Base-by-base conservation (phyloP, 2,797 vertebrate species). In the Macroramphosus scolopax region DNA sequence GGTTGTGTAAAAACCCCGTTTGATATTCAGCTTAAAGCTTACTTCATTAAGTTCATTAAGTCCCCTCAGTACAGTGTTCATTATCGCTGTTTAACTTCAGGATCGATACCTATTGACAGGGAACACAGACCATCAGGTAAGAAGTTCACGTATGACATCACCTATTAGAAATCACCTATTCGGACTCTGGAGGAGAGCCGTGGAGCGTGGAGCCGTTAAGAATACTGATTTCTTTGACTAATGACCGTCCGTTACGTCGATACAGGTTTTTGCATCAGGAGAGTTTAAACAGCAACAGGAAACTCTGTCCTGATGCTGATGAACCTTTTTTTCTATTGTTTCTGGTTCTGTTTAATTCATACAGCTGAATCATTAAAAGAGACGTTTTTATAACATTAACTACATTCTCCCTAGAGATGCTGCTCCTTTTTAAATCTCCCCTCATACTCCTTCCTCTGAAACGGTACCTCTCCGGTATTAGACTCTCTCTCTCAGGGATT, bases 401-500 rank as follows among this genome's bases (percentile, higher is more conserved):
- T n/a, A n/a, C n/a, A n/a, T 4, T 31, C n/a, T 45, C 65, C 18
- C 10, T 13, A 13, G 40, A 57, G 50, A 51, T 20, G 11, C 48
- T n/a, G 6, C 34, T 50, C 15, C 33, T n/a, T 60, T 50, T 64
- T 29, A 48, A 44, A 60, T 60, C 46, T 50, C 29, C 16, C 18
- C 17, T 72, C 53, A 45, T 20, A 26, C 39, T 75, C 43, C 63
- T 37, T 52, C 63, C 34, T 33, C 14, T 20, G 37, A 40, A 16
- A 32, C 10, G 44, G 12, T n/a, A 52, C 77, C 58, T 51, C 51
- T n/a, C 1, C 56, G 36, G 13, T 42, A 55, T 69, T n/a, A n/a
- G 20, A 54, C 41, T 16, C 42, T 3, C 2, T 57, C 57, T 50
- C 71, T 17, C 25, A 41, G 57, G 68, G 46, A 53, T 63, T 52